Base-by-base conservation (phyloP, 2,113 vertebrate genomes). In the Artemisiospiza belli region DNA sequence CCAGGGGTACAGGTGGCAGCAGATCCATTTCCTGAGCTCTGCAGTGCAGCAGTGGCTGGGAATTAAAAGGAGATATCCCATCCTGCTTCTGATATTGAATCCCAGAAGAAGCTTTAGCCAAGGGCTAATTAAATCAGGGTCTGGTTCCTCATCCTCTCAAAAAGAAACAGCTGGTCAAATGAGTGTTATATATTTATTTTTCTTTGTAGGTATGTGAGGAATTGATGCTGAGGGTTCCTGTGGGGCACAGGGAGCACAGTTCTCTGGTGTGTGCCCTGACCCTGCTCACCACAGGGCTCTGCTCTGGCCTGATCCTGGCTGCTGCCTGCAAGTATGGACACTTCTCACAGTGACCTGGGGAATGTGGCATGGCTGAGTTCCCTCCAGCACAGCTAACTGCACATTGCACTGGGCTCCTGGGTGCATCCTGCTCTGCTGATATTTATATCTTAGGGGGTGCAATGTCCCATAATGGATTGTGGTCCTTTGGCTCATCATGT, bases 231-330 rank as follows among this genome's bases (percentile, higher is more conserved):
- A 97, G 97, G 61, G 70, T 99, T 81, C 99, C 99, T 37, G 98
- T 99, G 54, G 99, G 99, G 22, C 98, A 98, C 39, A 98, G 95
- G 52, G 95, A 98, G 21, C 96, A 98, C 24, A 87, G 74, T 68
- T 39, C 54, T 27, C 85, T 97, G 10, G 98, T 99, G 33, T 99
- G 98, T 57, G 96, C 85, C 5, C 91, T 97, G 87, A 99, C 99
- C 47, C 96, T 99, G 79, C 96, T 99, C 11, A 89, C 98, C 89
- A 98, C 98, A 1, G 24, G 98, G 59, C 83, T 99, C 76, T 99
- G 98, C 92, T 98, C 98, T 79, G 72, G 93, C 67, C 80, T 97
- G n/a, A 97, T 99, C 68, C 97, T 98, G 1, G 86, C 90, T 92
- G 97, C 97, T 57, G 96, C 99, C 51, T 98, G 97, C 97, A 98